A percentile compares a stretch with the other conserved stretches of the same genome.
Evolutionary conservation across 2,888 invertebrate species (phyloP).

Genomic region (Pterostichus niger): DNA sequence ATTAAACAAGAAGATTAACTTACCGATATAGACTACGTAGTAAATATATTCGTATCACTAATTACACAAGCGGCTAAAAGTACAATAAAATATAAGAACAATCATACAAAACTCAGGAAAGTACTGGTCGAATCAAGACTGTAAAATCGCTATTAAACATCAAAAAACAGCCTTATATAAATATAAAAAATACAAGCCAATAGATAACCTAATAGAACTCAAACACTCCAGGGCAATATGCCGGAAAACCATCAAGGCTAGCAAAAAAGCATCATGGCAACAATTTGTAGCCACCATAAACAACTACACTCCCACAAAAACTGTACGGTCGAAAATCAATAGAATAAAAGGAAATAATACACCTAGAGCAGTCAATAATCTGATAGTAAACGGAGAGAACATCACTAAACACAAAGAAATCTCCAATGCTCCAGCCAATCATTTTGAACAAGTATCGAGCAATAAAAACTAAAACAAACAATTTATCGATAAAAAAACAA

Average conservation of each 20-base stretch:
- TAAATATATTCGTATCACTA: neutral
- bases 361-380: no score
- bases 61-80: neutral
- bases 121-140: slow-evolving; percentile 22
- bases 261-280: slow-evolving; percentile 11
- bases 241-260: neutral
- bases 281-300: slow-evolving; percentile 4
- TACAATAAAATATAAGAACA: neutral
- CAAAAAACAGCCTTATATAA: slow-evolving; percentile 20
- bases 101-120: neutral
- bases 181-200: slow-evolving; percentile 22
- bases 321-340: no score
- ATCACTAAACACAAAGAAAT: no score
- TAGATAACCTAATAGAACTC: slow-evolving; percentile 4
- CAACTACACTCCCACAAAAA: neutral
- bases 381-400: no score
- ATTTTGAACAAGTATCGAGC: neutral
- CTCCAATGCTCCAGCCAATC: neutral
- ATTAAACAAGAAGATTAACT: neutral
- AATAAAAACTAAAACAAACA: neutral
- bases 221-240: neutral
- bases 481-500: slow-evolving; percentile 8
- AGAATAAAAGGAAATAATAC: no score
- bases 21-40: neutral
- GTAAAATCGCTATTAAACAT: neutral